Evolutionary conservation across 2,888 invertebrate species (phyloP).

Genomic region (Scaptomyza cyrtandrae): DNA sequence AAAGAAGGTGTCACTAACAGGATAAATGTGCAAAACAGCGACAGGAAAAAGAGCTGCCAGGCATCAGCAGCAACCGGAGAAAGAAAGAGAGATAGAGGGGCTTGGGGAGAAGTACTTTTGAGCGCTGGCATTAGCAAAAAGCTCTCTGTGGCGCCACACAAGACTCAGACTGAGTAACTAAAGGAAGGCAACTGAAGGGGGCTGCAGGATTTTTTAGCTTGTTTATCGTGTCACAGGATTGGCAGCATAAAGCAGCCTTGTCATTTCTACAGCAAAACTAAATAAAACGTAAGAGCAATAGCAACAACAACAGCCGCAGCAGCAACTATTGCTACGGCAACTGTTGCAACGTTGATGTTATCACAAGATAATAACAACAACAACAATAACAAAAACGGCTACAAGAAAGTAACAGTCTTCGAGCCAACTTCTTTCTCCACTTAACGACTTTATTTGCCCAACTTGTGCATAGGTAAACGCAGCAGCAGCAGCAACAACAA

Average conservation of each 20-base stretch:
- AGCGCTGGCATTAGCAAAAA: constrained; percentile 36
- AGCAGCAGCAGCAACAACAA: constrained; percentile 27
- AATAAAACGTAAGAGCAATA: constrained; percentile 40
- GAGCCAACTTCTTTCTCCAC: constrained; percentile 48
- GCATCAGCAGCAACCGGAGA: constrained; percentile 1
- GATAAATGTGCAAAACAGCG: constrained; percentile 79
- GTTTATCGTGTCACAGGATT: constrained; percentile 76
- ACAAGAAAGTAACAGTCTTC: constrained; percentile 38
- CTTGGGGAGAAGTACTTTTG: constrained; percentile 4
- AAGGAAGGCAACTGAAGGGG: background rate
- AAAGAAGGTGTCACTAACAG: constrained; percentile 80
- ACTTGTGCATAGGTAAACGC: constrained; percentile 73
- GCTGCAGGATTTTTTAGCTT: constrained; percentile 57
- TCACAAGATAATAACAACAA: constrained; percentile 51
- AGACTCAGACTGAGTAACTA: background rate
- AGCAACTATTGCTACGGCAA: constrained; percentile 36
- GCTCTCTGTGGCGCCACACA: constrained; percentile 26
- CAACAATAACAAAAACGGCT: background rate
- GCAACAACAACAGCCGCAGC: constrained; percentile 1
- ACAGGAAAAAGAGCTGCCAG: constrained; percentile 77
- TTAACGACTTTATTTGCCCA: constrained; percentile 74
- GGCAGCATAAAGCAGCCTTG: constrained; percentile 77
- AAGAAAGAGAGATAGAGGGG: background rate
- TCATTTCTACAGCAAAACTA: constrained; percentile 64
- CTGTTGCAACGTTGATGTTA: constrained; percentile 60